Conservation (phyloP, 1,140 invertebrate genomes). For the Holcopasites calliopsidis region DNA sequence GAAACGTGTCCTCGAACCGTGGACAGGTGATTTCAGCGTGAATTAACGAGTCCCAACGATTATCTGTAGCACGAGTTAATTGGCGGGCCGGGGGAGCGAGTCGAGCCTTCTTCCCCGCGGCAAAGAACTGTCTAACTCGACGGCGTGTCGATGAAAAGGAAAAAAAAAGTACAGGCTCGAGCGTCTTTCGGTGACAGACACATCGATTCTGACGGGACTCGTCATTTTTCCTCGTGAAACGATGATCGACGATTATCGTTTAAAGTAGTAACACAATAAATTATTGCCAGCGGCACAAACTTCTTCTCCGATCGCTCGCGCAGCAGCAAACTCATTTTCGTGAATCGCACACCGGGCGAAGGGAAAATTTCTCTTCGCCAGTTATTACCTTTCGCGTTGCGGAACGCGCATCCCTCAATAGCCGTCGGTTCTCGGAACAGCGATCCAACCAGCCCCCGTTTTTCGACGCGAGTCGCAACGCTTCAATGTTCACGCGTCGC, state of each 20-base stretch:
- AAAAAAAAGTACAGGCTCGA: no score
- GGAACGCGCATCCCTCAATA: neutral
- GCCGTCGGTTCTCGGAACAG: no score
- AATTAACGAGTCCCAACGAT: constrained; percentile 69
- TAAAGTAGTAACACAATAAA: no score
- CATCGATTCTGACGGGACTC: neutral
- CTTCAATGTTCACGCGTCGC: neutral
- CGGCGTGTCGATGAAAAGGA: neutral
- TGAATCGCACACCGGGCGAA: no score
- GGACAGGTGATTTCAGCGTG: constrained; percentile 69
- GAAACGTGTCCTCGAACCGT: constrained; percentile 15
- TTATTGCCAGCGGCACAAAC: no score
- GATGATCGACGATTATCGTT: neutral
- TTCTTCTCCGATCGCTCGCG: no score
- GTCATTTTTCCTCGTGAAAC: neutral
- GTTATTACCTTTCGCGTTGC: no score
- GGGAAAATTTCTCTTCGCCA: no score
- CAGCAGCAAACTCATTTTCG: no score
- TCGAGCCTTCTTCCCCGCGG: neutral
- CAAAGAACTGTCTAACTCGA: constrained; percentile 1
- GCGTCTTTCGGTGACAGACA: no score
- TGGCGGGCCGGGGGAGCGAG: constrained; percentile 50
- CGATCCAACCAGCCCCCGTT: neutral
- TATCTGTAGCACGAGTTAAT: constrained; percentile 65
- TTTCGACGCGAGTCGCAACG: neutral